Percentiles rank a stretch among this genome's conserved stretches.
phyloP scores from a whole-genome alignment of 2,888 invertebrate species.

The Pocota personata region DNA sequence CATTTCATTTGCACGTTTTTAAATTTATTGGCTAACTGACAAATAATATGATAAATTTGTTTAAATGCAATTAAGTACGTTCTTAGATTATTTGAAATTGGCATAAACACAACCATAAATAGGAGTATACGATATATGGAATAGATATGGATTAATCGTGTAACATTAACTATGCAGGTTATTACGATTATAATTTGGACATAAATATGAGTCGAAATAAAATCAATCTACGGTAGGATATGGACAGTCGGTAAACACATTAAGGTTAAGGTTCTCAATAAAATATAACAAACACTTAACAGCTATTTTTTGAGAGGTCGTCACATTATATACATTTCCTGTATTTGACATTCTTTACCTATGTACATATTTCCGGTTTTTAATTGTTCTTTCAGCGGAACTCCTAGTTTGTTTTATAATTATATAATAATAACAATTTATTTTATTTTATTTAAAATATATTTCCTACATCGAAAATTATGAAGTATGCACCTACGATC shows the following conservation, averaged over 20 bases:
- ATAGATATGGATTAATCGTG: constrained; percentile 25
- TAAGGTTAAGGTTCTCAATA: not conserved
- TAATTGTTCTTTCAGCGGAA: not conserved
- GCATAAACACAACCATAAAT: constrained; percentile 65
- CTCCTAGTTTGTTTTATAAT: not conserved
- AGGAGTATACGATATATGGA: constrained; percentile 26
- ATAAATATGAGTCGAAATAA: not conserved
- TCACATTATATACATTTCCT: not conserved
- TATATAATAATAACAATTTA: not conserved
- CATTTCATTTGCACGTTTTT: not conserved
- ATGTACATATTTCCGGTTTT: not conserved
- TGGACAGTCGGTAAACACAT: constrained; percentile 5
- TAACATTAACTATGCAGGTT: constrained; percentile 17
- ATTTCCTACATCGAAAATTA: constrained; percentile 3
- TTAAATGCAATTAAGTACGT: constrained; percentile 48
- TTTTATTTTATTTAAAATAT: not conserved
- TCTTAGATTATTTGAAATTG: constrained; percentile 19
- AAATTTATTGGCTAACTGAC: not conserved
- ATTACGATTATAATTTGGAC: constrained; percentile 9
- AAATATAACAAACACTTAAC: constrained; percentile 10
- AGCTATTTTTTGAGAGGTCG: not conserved
- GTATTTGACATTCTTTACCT: not conserved
- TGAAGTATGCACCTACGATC: not conserved
- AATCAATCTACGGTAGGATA: not conserved
- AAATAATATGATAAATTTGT: not conserved